A percentile compares a stretch with the other conserved stretches of the same genome.
phyloP scores from a whole-genome alignment of 2,888 invertebrate genomes.

The Torymus texanus region DNA sequence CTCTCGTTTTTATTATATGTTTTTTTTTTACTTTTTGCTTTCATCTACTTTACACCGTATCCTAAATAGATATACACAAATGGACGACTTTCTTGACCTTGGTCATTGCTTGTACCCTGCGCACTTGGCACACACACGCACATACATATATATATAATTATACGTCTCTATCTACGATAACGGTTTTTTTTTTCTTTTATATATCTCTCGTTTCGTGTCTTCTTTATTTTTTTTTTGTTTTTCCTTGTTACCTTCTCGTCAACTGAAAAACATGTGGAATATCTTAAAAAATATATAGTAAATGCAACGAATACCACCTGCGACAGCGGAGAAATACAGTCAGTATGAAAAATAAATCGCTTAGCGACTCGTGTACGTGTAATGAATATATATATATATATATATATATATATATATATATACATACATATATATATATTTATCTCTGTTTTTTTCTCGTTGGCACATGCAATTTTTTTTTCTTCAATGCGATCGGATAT shows the following conservation, averaged over 20 bases:
- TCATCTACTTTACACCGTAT: slow-evolving; percentile 35
- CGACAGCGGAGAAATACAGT: slow-evolving; percentile 21
- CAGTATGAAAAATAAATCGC: slow-evolving; percentile 53
- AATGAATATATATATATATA: slow-evolving; percentile 9
- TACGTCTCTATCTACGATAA: not conserved
- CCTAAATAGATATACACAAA: slow-evolving; percentile 41
- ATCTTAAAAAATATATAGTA: slow-evolving; percentile 36
- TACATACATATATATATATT: not conserved
- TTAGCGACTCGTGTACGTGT: slow-evolving; percentile 34
- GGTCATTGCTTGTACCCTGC: slow-evolving; percentile 16
- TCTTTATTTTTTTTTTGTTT: no score
- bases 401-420: slow-evolving; percentile 1
- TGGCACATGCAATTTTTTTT: slow-evolving; percentile 9
- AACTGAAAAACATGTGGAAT: slow-evolving; percentile 19
- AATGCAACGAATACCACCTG: slow-evolving; percentile 29
- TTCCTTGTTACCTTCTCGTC: slow-evolving; percentile 1
- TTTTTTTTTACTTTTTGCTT: slow-evolving; percentile 21
- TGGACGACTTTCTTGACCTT: slow-evolving; percentile 27
- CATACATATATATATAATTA: not conserved
- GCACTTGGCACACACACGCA: not conserved
- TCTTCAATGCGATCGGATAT: not conserved
- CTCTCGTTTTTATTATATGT: no score
- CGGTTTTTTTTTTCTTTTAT: slow-evolving; percentile 15
- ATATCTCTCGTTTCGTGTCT: not conserved
- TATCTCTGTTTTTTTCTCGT: not conserved